Conservation (phyloP, 30 jellyfish, hydroid and myxozoan species). For the Aurelia aurita complex sp. Pacific region DNA sequence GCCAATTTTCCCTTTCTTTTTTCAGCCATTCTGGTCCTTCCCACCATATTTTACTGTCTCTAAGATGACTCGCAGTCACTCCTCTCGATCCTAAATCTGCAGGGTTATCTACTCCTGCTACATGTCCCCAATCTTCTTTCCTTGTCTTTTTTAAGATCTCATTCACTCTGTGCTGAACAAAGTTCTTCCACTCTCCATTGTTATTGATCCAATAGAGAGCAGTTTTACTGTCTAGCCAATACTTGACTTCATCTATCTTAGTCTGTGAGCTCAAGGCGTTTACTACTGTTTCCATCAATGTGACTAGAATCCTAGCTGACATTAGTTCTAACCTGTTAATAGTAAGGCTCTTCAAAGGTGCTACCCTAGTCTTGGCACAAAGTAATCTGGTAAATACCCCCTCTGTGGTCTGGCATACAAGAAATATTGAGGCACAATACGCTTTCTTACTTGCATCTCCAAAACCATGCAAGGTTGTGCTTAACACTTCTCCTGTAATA, state of each 20-base stretch:
- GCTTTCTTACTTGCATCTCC: constrained; percentile 52
- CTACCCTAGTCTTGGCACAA: no score
- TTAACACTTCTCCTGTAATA: constrained; percentile 5
- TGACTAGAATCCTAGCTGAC: no score
- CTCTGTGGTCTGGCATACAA: constrained; percentile 16
- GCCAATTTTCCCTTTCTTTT: constrained; percentile 36
- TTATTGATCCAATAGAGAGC: constrained; percentile 38
- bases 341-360: no score
- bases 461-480: constrained; percentile 23
- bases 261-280: no score
- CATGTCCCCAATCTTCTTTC: constrained; percentile 22
- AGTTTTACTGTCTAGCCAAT: constrained; percentile 31
- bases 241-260: background rate
- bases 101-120: constrained; percentile 35
- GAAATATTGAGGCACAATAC: constrained; percentile 30
- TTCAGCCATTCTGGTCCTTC: constrained; percentile 52
- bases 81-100: constrained; percentile 74
- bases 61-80: constrained; percentile 34
- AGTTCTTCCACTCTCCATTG: constrained; percentile 33
- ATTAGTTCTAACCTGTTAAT: no score
- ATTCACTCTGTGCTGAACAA: constrained; percentile 47
- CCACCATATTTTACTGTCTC: constrained; percentile 68
- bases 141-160: constrained; percentile 7
- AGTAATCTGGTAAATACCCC: background rate
- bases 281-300: no score